These are phyloP conservation scores for Leptogaster cylindrica DNA, from an alignment of 2,888 invertebrate genomes.

Conservation along the genomic window DNA sequence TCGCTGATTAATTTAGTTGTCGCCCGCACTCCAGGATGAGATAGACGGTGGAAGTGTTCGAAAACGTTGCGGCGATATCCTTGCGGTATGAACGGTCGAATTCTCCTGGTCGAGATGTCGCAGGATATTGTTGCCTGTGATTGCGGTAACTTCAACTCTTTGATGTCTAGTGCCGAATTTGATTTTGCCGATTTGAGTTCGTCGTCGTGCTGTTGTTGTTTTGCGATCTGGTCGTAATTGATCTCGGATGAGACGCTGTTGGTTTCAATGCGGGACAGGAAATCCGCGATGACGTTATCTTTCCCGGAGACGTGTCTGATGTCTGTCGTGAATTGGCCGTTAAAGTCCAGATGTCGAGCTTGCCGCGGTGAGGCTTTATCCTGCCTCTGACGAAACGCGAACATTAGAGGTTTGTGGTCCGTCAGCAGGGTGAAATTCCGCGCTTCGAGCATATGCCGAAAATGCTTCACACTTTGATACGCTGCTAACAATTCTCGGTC, in stretches of 20 bases:
- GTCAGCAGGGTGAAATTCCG: background rate
- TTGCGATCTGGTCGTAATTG: background rate
- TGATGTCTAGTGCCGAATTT: background rate
- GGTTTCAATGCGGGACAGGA: background rate
- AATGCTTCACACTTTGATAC: background rate
- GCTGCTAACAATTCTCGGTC: background rate
- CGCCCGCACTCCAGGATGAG: slow-evolving; percentile 48
- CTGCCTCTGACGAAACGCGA: background rate
- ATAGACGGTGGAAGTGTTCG: slow-evolving; percentile 42
- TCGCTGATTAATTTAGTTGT: slow-evolving; percentile 41
- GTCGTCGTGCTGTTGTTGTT: background rate
- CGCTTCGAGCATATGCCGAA: background rate
- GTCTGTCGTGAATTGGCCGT: slow-evolving; percentile 1
- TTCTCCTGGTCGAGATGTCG: slow-evolving; percentile 6
- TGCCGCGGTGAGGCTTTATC: background rate
- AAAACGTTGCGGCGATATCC: background rate
- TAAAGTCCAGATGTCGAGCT: background rate
- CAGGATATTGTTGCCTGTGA: background rate
- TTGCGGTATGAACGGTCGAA: slow-evolving; percentile 13
- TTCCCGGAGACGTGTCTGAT: background rate
- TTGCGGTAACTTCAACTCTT: background rate
- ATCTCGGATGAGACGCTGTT: background rate
- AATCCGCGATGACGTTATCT: background rate
- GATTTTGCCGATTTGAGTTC: background rate
- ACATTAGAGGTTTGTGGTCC: background rate